phyloP scores from a whole-genome alignment of 2,888 invertebrate genomes.

The Ochlodes sylvanus region DNA sequence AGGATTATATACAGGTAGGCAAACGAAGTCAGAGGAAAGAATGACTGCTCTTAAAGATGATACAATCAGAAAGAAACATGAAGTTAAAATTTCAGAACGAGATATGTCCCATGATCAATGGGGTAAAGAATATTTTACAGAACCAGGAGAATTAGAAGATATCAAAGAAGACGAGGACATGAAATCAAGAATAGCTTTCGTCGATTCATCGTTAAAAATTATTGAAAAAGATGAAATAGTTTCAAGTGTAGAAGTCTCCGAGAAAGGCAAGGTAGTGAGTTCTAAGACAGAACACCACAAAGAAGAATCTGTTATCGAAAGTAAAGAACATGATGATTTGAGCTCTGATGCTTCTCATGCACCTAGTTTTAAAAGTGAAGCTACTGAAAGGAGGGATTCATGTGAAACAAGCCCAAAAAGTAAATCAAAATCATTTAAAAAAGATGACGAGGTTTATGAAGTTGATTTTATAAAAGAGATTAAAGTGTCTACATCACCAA shows the following conservation, averaged over 20 bases:
- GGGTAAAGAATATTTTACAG: constrained; percentile 83
- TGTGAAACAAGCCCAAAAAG: constrained; percentile 77
- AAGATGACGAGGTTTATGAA: constrained; percentile 79
- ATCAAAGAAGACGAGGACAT: constrained; percentile 74
- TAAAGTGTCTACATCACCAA: constrained; percentile 79
- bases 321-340: constrained; percentile 78
- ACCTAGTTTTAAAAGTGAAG: constrained; percentile 76
- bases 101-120: constrained; percentile 82
- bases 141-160: constrained; percentile 76
- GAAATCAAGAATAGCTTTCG: constrained; percentile 71
- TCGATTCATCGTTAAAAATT: constrained; percentile 75
- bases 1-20: constrained; percentile 76
- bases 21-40: constrained; percentile 78
- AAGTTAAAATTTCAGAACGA: constrained; percentile 81
- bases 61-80: constrained; percentile 75
- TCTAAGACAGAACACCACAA: constrained; percentile 78
- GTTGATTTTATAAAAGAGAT: constrained; percentile 83
- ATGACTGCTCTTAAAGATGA: constrained; percentile 82
- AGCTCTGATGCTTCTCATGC: constrained; percentile 80
- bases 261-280: constrained; percentile 78
- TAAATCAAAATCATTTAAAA: constrained; percentile 79
- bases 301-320: constrained; percentile 78
- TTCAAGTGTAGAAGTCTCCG: constrained; percentile 72
- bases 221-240: constrained; percentile 78
- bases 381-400: constrained; percentile 69